These are phyloP conservation scores for Chymomyza amoena DNA, from an alignment of 2,888 invertebrate species.

Conservation along the genomic window DNA sequence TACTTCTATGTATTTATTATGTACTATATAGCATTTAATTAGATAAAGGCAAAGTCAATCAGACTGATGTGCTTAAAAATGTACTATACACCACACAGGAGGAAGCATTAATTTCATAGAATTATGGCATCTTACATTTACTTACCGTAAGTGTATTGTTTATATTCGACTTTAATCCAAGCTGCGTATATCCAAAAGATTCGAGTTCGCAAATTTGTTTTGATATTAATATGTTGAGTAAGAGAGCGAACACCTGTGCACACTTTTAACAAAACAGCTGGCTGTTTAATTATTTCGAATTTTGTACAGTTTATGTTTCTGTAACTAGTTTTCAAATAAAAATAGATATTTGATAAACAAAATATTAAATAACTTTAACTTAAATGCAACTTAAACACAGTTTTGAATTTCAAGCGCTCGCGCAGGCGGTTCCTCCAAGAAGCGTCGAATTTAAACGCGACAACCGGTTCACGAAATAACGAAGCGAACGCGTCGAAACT, in stretches of 20 bases:
- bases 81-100: neutral
- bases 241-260: neutral
- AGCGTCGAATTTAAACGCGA: slow-evolving; percentile 2
- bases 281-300: neutral
- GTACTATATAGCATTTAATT: neutral
- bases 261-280: neutral
- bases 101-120: neutral
- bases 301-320: neutral
- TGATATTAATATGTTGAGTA: neutral
- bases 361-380: neutral
- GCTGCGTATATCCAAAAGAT: neutral
- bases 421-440: slow-evolving; percentile 53
- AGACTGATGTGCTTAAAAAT: neutral
- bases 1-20: neutral
- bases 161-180: neutral
- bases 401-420: slow-evolving; percentile 7
- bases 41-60: neutral
- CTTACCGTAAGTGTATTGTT: neutral
- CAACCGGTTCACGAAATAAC: slow-evolving; percentile 31
- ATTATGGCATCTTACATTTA: neutral
- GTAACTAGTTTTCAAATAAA: neutral
- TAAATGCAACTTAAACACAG: neutral
- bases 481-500: slow-evolving; percentile 72
- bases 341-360: neutral
- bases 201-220: neutral